Conservation (phyloP, 2,888 invertebrate genomes). For the Oligia latruncula region DNA sequence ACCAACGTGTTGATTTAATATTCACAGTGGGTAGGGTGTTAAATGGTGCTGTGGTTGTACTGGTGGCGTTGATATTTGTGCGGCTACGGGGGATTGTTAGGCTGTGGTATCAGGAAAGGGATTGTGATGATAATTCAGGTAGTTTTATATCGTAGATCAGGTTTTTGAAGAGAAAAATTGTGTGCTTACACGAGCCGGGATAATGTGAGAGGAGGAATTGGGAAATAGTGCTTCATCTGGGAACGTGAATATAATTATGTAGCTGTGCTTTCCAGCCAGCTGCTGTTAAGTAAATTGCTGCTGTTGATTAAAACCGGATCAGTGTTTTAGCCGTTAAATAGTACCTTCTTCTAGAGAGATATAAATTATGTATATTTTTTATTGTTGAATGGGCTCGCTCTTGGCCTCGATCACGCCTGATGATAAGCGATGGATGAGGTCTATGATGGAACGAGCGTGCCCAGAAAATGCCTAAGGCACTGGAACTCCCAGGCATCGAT, state of each 20-base stretch:
- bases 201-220: neutral
- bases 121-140: no score
- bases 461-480: no score
- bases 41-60: slow-evolving; percentile 24
- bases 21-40: slow-evolving; percentile 25
- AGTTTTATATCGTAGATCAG: neutral
- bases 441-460: no score
- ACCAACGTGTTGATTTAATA: slow-evolving; percentile 45
- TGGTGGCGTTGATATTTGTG: slow-evolving; percentile 17
- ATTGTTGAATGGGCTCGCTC: no score
- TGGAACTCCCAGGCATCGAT: no score
- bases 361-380: no score
- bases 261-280: neutral
- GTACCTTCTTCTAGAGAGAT: neutral
- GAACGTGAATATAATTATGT: neutral
- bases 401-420: no score
- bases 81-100: neutral
- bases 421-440: no score
- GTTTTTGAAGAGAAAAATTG: neutral
- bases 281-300: neutral
- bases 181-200: neutral
- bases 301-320: neutral
- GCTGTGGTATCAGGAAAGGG: neutral
- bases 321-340: neutral
- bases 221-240: neutral